phyloP scores from a whole-genome alignment of 2,888 invertebrate species.

The Phorcus lineatus region DNA sequence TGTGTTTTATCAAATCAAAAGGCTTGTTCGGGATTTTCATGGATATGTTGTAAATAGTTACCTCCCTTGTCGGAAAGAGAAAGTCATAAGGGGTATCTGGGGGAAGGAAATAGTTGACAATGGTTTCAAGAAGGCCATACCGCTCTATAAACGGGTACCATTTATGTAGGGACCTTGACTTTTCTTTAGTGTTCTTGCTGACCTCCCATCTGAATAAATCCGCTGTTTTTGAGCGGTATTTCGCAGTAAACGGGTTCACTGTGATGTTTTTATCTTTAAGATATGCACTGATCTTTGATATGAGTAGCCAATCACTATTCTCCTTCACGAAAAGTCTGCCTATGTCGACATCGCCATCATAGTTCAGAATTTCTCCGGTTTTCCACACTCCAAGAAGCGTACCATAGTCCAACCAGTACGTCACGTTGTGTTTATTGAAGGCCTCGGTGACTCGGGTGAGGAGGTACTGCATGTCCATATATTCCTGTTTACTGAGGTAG shows the following conservation, averaged over 20 bases:
- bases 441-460: neutral
- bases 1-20: neutral
- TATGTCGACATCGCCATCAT: constrained; percentile 29
- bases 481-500: neutral
- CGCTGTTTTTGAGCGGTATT: neutral
- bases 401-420: constrained; percentile 34
- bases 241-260: neutral
- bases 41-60: neutral
- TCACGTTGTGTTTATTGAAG: constrained; percentile 26
- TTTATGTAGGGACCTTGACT: neutral
- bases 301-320: neutral
- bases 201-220: constrained; percentile 31
- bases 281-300: neutral
- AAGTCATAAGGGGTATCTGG: neutral
- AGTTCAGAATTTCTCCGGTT: constrained; percentile 23
- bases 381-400: constrained; percentile 24
- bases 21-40: constrained; percentile 19
- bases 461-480: constrained; percentile 7
- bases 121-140: neutral
- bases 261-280: neutral
- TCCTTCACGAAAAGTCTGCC: constrained; percentile 2
- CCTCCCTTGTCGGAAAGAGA: constrained; percentile 11
- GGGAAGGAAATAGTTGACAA: constrained; percentile 22
- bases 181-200: neutral
- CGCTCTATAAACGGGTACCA: constrained; percentile 30